These are phyloP conservation scores for Polyploca ridens DNA, from an alignment of 2,888 invertebrate species.

Conservation along the genomic window DNA sequence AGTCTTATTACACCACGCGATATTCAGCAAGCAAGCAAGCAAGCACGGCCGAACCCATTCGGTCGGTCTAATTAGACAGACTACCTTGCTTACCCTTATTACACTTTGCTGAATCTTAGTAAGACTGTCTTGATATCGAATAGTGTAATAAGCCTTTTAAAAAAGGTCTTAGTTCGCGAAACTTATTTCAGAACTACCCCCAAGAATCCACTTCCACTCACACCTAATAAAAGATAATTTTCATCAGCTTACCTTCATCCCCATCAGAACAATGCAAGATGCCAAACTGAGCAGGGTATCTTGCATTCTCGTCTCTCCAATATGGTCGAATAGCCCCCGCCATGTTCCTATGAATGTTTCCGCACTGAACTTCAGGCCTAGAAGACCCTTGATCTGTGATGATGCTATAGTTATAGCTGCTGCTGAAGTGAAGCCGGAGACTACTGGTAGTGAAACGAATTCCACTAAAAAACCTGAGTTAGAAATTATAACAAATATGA, in stretches of 20 bases:
- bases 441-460: constrained; percentile 90
- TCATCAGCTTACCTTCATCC: constrained; percentile 83
- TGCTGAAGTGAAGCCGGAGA: constrained; percentile 90
- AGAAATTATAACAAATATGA: neutral
- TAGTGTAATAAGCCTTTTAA: too few relatives aligned
- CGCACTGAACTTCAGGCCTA: constrained; percentile 85
- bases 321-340: constrained; percentile 81
- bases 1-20: too few relatives aligned
- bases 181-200: too few relatives aligned
- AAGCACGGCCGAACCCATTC: too few relatives aligned
- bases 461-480: constrained; percentile 88
- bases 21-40: too few relatives aligned
- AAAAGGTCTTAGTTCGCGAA: too few relatives aligned
- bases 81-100: too few relatives aligned
- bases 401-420: constrained; percentile 90
- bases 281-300: constrained; percentile 86
- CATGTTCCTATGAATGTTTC: constrained; percentile 87
- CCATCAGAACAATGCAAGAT: constrained; percentile 85
- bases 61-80: too few relatives aligned
- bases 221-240: too few relatives aligned
- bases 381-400: constrained; percentile 88
- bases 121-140: too few relatives aligned
- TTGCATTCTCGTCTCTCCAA: constrained; percentile 80
- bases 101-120: too few relatives aligned
- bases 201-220: too few relatives aligned